These are phyloP conservation scores for Chondrosia reniformis DNA, from an alignment of 37 sponge, comb jelly and placozoan species.

Conservation along the genomic window DNA sequence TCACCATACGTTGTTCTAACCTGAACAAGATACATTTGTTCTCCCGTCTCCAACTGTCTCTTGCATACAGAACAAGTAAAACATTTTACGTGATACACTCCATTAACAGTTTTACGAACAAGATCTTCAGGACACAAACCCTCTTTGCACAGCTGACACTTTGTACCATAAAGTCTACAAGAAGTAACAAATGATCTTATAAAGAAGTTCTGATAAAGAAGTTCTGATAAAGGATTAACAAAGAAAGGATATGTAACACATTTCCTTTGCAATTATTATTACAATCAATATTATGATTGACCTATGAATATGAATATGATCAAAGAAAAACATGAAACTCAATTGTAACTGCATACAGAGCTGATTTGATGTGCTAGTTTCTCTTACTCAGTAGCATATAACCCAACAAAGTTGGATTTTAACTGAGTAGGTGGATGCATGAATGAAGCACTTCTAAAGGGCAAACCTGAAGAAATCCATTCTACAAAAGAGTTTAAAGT, in stretches of 20 bases:
- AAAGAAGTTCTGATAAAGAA: too few species aligned
- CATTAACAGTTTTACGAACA: conserved; percentile 61
- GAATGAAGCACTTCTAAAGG: too few species aligned
- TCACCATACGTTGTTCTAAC: too few species aligned
- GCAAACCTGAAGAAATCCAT: conserved; percentile 91
- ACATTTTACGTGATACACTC: conserved; percentile 74
- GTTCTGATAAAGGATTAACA: neutral
- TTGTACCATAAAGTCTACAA: conserved; percentile 62
- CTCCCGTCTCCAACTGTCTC: conserved; percentile 63
- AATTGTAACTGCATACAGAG: too few species aligned
- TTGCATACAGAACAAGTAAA: conserved; percentile 66
- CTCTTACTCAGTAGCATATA: too few species aligned
- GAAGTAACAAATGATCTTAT: neutral
- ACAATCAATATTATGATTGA: too few species aligned
- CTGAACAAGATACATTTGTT: conserved; percentile 73
- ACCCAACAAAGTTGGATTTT: too few species aligned
- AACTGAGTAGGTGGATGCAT: too few species aligned
- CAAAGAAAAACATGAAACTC: too few species aligned
- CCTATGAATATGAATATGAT: too few species aligned
- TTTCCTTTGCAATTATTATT: too few species aligned
- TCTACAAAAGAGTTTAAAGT: conserved; percentile 81
- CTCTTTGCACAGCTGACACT: conserved; percentile 61
- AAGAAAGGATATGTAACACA: neutral
- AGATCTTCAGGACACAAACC: conserved; percentile 81
- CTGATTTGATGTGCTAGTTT: too few species aligned